These are phyloP conservation scores for Drosophila gaucha DNA, from an alignment of 2,888 invertebrate genomes.

Conservation along the genomic window DNA sequence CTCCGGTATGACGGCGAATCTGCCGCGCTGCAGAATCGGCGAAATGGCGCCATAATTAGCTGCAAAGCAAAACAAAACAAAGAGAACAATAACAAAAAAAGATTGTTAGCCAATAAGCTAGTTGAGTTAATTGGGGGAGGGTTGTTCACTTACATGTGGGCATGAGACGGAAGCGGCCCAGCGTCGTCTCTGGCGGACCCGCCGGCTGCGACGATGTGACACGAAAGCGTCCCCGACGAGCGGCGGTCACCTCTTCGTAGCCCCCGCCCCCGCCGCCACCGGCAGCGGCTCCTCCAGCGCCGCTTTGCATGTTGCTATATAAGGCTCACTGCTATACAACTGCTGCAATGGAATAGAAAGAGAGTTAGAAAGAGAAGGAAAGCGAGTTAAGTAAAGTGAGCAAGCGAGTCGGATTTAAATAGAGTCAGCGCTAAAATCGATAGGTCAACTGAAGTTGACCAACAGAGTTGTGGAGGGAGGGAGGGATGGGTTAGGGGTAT, in stretches of 20 bases:
- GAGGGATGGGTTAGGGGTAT: not conserved
- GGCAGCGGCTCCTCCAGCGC: slow-evolving; percentile 55
- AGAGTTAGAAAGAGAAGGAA: slow-evolving; percentile 1
- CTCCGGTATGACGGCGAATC: slow-evolving; percentile 85
- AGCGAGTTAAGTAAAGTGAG: not conserved
- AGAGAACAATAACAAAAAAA: not conserved
- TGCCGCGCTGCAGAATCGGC: slow-evolving; percentile 84
- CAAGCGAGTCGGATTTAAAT: not conserved
- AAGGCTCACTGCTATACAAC: slow-evolving; percentile 28
- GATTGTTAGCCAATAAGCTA: not conserved
- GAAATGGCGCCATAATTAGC: slow-evolving; percentile 85
- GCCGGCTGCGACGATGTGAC: slow-evolving; percentile 85
- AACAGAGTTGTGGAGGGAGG: not conserved
- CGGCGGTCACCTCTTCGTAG: slow-evolving; percentile 84
- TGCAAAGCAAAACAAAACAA: slow-evolving; percentile 53
- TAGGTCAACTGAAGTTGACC: slow-evolving; percentile 51
- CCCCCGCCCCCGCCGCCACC: slow-evolving; percentile 70
- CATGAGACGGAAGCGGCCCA: slow-evolving; percentile 84
- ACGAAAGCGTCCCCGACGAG: slow-evolving; percentile 86
- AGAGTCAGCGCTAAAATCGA: not conserved
- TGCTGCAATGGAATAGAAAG: slow-evolving; percentile 24
- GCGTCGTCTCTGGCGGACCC: slow-evolving; percentile 84
- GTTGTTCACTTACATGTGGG: slow-evolving; percentile 82
- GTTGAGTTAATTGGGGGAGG: slow-evolving; percentile 4
- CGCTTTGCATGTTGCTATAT: slow-evolving; percentile 57